Percentiles rank a stretch among this genome's conserved stretches.
These are phyloP conservation scores for Apis dorsata DNA, from an alignment of 1,140 invertebrate genomes.

Conservation along the genomic window DNA sequence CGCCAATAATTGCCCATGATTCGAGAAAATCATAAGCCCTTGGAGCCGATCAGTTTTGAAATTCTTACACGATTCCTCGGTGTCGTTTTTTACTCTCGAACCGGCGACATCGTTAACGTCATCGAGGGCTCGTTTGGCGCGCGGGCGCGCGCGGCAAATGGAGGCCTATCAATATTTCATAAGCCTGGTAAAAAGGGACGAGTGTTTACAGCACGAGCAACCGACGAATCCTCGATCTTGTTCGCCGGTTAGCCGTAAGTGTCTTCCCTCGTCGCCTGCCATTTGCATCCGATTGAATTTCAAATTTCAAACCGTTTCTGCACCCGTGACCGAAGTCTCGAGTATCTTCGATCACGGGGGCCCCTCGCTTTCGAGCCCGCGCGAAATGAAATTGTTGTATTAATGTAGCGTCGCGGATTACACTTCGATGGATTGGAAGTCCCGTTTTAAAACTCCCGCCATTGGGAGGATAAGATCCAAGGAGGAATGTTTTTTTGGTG, in stretches of 20 bases:
- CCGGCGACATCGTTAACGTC: conserved; percentile 29
- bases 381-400: conserved; percentile 47
- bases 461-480: no score
- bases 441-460: background rate
- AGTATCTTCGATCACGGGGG: conserved; percentile 38
- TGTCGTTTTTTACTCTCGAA: conserved; percentile 12
- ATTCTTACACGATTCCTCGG: background rate
- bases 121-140: conserved; percentile 27
- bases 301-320: conserved; percentile 63
- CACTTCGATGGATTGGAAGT: background rate
- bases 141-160: conserved; percentile 2
- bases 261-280: conserved; percentile 38
- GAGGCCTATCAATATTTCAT: conserved; percentile 72
- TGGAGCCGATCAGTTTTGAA: background rate
- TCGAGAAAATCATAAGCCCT: background rate
- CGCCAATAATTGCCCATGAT: background rate
- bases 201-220: conserved; percentile 69
- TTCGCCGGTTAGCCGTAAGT: conserved; percentile 65
- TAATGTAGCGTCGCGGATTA: conserved; percentile 17
- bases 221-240: conserved; percentile 69
- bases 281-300: conserved; percentile 77
- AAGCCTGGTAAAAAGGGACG: conserved; percentile 67
- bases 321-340: conserved; percentile 51
- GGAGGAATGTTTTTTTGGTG: no score
- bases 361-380: conserved; percentile 10